Percentiles rank a stretch among this genome's conserved stretches.
Conservation (phyloP, 2,113 vertebrate genomes). For the Acrocephalus arundinaceus region DNA sequence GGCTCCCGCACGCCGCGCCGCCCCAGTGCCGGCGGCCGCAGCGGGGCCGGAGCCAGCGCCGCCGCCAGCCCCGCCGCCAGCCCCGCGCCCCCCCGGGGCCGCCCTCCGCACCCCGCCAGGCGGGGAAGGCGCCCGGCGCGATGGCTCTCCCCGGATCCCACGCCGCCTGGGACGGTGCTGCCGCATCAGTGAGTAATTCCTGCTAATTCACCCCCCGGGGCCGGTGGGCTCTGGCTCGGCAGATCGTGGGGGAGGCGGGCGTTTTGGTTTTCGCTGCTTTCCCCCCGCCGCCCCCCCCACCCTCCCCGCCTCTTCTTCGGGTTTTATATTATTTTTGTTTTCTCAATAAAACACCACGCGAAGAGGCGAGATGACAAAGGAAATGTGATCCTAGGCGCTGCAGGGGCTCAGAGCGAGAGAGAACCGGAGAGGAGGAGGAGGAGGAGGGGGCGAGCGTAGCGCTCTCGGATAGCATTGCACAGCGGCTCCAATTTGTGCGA, state of each 20-base stretch:
- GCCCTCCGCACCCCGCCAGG: background rate
- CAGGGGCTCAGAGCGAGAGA: slow-evolving; percentile 73
- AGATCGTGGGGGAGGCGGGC: slow-evolving; percentile 27
- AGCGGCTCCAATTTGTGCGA: slow-evolving; percentile 70
- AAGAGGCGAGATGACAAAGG: slow-evolving; percentile 79
- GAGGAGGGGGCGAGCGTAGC: slow-evolving; percentile 55
- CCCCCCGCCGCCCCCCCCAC: too few relatives aligned
- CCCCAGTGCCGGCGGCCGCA: slow-evolving; percentile 53
- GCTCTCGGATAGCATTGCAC: slow-evolving; percentile 75
- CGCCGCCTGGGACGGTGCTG: background rate
- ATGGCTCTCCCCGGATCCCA: slow-evolving; percentile 1
- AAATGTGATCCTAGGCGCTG: slow-evolving; percentile 76
- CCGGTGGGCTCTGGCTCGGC: slow-evolving; percentile 4
- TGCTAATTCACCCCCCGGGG: slow-evolving; percentile 3
- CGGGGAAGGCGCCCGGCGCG: background rate
- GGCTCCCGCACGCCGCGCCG: slow-evolving; percentile 78
- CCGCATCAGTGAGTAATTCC: slow-evolving; percentile 36
- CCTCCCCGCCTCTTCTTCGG: background rate
- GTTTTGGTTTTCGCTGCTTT: background rate
- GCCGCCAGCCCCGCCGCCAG: background rate
- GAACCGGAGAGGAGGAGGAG: slow-evolving; percentile 45
- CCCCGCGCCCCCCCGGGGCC: slow-evolving; percentile 38
- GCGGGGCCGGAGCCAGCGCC: slow-evolving; percentile 43
- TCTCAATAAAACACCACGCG: slow-evolving; percentile 42
- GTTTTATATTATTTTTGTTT: slow-evolving; percentile 37